Base-by-base conservation (phyloP, 1,140 invertebrate species). In the Maniola jurtina region DNA sequence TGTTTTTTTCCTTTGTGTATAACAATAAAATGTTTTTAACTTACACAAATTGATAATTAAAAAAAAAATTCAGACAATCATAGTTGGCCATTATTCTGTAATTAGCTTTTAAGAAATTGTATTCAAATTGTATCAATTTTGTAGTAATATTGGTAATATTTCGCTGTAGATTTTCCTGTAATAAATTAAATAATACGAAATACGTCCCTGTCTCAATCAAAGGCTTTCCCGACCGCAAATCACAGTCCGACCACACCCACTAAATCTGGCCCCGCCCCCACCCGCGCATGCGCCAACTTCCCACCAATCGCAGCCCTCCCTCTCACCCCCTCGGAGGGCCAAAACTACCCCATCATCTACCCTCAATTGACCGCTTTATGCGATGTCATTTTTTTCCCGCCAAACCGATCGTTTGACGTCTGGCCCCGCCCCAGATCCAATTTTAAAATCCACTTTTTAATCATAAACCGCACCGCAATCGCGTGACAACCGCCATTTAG, bases 151-250 rank as follows among this genome's bases (percentile, higher is more conserved):
- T n/a, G n/a, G n/a, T n/a, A n/a, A n/a, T n/a, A n/a, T n/a, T n/a
- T n/a, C n/a, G n/a, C n/a, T n/a, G n/a, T n/a, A n/a, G n/a, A n/a
- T n/a, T n/a, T n/a, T n/a, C n/a, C n/a, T n/a, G n/a, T n/a, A n/a
- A n/a, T n/a, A n/a, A n/a, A n/a, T n/a, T n/a, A n/a, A n/a, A n/a
- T n/a, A n/a, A n/a, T n/a, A n/a, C n/a, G n/a, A n/a, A n/a, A 72
- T 75, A 68, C 81, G 66, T 55, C 60, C 73, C 87, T 85, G 84
- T n/a, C 25, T 75, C 84, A 88, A 89, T 89, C 84, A 89, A 87
- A 88, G 83, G 81, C 78, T 79, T 81, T 60, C 54, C 52, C 72
- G 78, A 89, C 87, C 85, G 83, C 87, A 89, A 88, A 89, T 89
- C 87, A 88, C 83, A 73, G 82, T 70, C 64, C 72, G 68, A 83